Percentiles rank a stretch among this genome's conserved stretches.
Evolutionary conservation across 2,797 vertebrate genomes (phyloP).

Genomic region (Neosilurus hyrtlii): DNA sequence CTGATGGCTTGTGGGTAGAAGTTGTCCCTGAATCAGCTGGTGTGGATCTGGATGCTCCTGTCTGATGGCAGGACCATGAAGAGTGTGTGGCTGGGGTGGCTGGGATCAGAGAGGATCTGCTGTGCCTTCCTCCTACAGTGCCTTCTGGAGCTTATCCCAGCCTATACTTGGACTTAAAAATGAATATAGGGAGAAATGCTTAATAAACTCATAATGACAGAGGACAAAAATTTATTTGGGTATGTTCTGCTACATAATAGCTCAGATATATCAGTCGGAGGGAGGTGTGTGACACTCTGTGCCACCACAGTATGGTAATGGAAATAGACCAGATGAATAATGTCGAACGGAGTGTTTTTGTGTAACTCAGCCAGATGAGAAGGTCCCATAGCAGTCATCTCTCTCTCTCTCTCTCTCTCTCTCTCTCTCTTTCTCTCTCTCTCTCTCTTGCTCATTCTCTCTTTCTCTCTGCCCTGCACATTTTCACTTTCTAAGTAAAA

Average conservation of each 20-base stretch:
- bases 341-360: conserved; percentile 23
- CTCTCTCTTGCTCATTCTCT: no score
- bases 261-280: conserved; percentile 30
- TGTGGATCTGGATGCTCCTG: no score
- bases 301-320: conserved; percentile 23
- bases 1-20: no score
- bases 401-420: conserved; percentile 20
- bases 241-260: conserved; percentile 32
- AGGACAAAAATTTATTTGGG: neutral
- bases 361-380: conserved; percentile 33
- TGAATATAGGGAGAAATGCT: neutral
- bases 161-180: no score
- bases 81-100: no score
- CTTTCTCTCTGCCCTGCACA: neutral
- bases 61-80: no score
- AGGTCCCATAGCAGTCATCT: conserved; percentile 10
- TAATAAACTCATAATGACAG: conserved; percentile 15
- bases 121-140: no score
- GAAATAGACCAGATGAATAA: conserved; percentile 46
- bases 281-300: conserved; percentile 21
- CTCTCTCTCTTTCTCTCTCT: conserved; percentile 13
- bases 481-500: conserved; percentile 1
- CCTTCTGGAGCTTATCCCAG: no score
- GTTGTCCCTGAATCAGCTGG: no score
- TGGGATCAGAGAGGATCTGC: no score